Conservation (phyloP, 1,140 invertebrate species). For the Ylistrum balloti region DNA sequence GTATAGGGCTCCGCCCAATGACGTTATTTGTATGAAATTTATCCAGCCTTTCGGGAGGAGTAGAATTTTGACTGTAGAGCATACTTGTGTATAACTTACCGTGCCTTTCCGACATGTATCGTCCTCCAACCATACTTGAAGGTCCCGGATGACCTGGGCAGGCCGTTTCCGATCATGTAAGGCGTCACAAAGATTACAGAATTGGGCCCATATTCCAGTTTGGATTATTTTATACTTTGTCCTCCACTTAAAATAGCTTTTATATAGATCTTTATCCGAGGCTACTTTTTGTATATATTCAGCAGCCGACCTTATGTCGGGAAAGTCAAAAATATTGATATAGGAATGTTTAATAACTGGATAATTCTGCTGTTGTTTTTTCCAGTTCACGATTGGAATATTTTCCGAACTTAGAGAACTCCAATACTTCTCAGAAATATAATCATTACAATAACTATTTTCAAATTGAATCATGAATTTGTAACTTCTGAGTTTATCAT, state of each 20-base stretch:
- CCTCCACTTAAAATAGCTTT: conserved; percentile 46
- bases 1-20: neutral
- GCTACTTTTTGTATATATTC: neutral
- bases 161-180: conserved; percentile 1
- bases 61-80: neutral
- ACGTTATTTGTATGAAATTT: neutral
- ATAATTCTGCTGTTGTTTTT: conserved; percentile 8
- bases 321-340: conserved; percentile 45
- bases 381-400: conserved; percentile 46
- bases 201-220: neutral
- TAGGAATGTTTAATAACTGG: neutral
- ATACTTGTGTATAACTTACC: neutral
- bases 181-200: conserved; percentile 43
- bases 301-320: conserved; percentile 11
- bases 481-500: neutral
- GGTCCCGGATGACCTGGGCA: conserved; percentile 39
- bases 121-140: conserved; percentile 29
- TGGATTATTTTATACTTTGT: neutral
- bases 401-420: neutral
- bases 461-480: conserved; percentile 46
- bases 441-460: conserved; percentile 50
- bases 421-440: conserved; percentile 48
- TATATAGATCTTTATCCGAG: neutral
- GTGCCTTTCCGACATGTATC: conserved; percentile 42
- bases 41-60: too few relatives aligned